A percentile compares a stretch with the other conserved stretches of the same genome.
phyloP scores from a whole-genome alignment of 2,888 invertebrate genomes.

The Alloscopus bannaensis region DNA sequence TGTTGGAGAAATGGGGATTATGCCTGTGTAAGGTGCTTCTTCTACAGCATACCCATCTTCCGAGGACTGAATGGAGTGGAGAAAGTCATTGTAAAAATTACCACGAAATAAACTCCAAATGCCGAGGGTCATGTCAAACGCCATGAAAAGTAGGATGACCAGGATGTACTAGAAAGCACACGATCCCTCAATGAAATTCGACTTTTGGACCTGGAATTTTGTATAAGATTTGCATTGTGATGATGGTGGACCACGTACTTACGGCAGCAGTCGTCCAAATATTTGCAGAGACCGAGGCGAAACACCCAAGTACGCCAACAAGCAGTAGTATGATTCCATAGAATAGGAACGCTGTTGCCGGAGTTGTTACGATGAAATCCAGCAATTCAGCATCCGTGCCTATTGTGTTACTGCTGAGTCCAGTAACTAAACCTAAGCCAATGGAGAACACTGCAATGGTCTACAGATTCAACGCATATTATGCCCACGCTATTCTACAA shows the following conservation, averaged over 20 bases:
- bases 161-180: conserved; percentile 51
- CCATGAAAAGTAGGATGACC: conserved; percentile 39
- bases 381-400: conserved; percentile 28
- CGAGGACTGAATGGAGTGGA: conserved; percentile 32
- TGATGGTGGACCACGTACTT: conserved; percentile 9
- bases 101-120: conserved; percentile 40
- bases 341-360: conserved; percentile 63
- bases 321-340: conserved; percentile 57
- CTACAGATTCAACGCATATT: conserved; percentile 22
- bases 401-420: conserved; percentile 60
- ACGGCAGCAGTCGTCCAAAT: not conserved
- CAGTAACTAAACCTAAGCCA: conserved; percentile 60
- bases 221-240: conserved; percentile 2
- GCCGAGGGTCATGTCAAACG: conserved; percentile 50
- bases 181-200: not conserved
- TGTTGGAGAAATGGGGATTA: conserved; percentile 43
- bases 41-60: conserved; percentile 44
- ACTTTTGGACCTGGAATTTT: not conserved
- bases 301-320: conserved; percentile 62
- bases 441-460: conserved; percentile 47
- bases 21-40: conserved; percentile 31
- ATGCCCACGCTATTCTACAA: not conserved
- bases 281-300: conserved; percentile 54
- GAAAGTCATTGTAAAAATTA: conserved; percentile 36
- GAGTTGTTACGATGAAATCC: conserved; percentile 61